Base-by-base conservation (phyloP, 2,888 invertebrate species). In the Drosophila fungiperda region DNA sequence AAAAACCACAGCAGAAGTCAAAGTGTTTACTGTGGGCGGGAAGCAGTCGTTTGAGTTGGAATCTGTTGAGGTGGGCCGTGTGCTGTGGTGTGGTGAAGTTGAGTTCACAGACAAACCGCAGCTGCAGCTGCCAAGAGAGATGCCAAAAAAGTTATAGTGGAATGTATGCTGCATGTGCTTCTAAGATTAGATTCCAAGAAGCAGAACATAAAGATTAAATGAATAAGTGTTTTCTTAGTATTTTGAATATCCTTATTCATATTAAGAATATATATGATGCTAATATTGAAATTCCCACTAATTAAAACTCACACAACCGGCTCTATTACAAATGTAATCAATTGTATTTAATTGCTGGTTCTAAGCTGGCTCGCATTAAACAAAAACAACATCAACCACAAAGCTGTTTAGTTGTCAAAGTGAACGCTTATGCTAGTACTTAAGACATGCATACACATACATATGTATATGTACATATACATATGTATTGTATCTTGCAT, bases 391-490 rank as follows among this genome's bases (percentile, higher is more conserved):
- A 68, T 57, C 40, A 77, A 58, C 42, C 52, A 67, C 78, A 67
- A 67, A 81, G 73, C 77, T 52, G 82, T 77, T 77, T 82, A 70
- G 60, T 77, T 77, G 75, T 67, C 66, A 67, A 74, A 78, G 74
- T 55, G 82, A 75, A 40, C 49, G 68, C 54, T 59, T 68, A 68
- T 72, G 74, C 42, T 77, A 49, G 68, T 68, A 68, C 68, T 58
- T 68, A 58, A 70, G 58, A 17, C 26, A 72, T 65, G 48, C 32
- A n/a, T n/a, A 40, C 40, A 40, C 17, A 38, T 8, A 9, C 38
- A 38, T 38, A 3, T n/a, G 7, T 20, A 20, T 20, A 12, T 45
- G 15, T 45, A 12, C 8, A 12, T 20, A 20, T 20, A 20, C 11
- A 20, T 20, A 20, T 49, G n/a, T 58, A 7, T 55, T 78, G 64